Conservation (phyloP, 1,140 invertebrate genomes). For the Lepidurus arcticus region DNA sequence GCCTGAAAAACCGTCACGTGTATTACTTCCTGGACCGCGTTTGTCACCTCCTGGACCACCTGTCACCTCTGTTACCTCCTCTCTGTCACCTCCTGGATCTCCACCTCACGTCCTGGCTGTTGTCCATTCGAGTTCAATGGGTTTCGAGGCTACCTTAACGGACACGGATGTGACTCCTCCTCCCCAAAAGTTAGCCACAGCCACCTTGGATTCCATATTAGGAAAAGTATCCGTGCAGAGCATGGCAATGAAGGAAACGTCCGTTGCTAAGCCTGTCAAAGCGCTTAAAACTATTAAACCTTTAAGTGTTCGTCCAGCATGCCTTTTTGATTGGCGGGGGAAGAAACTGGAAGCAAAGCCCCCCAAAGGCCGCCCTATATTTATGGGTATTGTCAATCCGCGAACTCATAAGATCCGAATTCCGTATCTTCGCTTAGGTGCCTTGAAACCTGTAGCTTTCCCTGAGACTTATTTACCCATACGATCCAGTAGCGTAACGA, state of each 20-base stretch:
- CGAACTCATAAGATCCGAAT: neutral
- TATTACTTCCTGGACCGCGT: too few relatives aligned
- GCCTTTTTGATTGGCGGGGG: neutral
- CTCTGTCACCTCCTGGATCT: too few relatives aligned
- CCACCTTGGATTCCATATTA: neutral
- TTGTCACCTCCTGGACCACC: too few relatives aligned
- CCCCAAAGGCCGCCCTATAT: neutral
- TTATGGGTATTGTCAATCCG: neutral
- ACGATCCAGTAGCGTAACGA: neutral
- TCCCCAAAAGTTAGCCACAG: neutral
- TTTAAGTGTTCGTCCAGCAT: neutral
- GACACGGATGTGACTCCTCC: neutral
- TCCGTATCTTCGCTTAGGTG: neutral
- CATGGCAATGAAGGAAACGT: neutral
- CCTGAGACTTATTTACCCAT: neutral
- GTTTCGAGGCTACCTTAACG: neutral
- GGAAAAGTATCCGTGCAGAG: neutral
- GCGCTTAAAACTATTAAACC: neutral
- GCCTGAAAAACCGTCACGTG: neutral
- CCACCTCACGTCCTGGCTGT: neutral
- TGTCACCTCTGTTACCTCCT: too few relatives aligned
- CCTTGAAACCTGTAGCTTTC: neutral
- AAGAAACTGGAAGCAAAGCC: slow-evolving; percentile 2
- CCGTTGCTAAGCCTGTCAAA: neutral
- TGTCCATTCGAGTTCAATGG: neutral